Base-by-base conservation (phyloP, 2,888 invertebrate genomes). In the Oxyteleia sp. region DNA sequence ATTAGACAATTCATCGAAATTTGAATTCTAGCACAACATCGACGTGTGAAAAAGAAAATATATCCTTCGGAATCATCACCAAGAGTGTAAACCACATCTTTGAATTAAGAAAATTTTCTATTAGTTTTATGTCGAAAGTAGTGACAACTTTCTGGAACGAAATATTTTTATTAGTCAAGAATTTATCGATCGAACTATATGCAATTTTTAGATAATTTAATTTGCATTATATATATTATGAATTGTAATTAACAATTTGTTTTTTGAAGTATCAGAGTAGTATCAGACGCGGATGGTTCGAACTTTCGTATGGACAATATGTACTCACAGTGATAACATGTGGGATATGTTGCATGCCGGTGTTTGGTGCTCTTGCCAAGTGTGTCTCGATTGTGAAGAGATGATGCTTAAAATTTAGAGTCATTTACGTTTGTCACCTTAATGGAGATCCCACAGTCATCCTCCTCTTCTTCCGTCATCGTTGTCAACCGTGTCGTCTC, bases 401-500 rank as follows among this genome's bases (percentile, higher is more conserved):
- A 84, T 88, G 87, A 86, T 86, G 84, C 78, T 90, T 91, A 91
- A 87, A 91, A 90, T 91, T 91, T 90, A 88, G 91, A 90, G 88
- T 90, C 91, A 90, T 90, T 90, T 87, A 91, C 91, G 86, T 87
- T 88, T 88, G 94, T 95, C 95, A 95, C 95, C 95, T 95, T 95
- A 90, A 95, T 95, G 61, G 94, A 95, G 82, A 95, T 94, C 53
- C 92, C 92, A 88, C 94, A 93, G 78, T 95, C 95, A 88, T 96
- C 96, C 87, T 97, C 96, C 86, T 98, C 97, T 84, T 97, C 97
- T 93, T 98, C 97, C 83, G 96, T 96, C 97, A 98, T 98, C 32
- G 97, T 97, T 20, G 98, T 97, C 45, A 98, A 94, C 84, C 97
- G 95, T 89, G 94, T 94, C 82, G 93, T 94, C 88, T 95, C 95